Percentiles rank a stretch among this genome's conserved stretches.
Evolutionary conservation across 2,888 invertebrate species (phyloP).

Genomic region (Epicampocera succincta): DNA sequence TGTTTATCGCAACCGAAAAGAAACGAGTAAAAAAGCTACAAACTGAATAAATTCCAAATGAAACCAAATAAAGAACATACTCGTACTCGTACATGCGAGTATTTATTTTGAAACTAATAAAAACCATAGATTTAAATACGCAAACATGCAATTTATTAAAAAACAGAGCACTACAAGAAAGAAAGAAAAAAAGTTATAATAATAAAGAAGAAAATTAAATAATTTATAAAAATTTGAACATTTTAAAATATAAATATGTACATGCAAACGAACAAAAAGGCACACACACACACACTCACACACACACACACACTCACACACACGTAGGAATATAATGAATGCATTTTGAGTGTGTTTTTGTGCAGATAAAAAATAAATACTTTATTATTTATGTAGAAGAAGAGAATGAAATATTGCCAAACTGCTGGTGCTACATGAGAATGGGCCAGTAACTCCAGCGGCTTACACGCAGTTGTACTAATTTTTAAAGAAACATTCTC

Average conservation of each 20-base stretch:
- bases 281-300: constrained; percentile 19
- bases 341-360: constrained; percentile 10
- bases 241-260: constrained; percentile 53
- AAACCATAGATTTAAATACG: constrained; percentile 50
- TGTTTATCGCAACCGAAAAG: constrained; percentile 16
- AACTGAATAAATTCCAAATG: constrained; percentile 28
- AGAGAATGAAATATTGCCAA: constrained; percentile 33
- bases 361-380: constrained; percentile 41
- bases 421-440: constrained; percentile 6
- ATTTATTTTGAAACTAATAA: constrained; percentile 57
- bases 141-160: constrained; percentile 55
- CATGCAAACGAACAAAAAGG: neutral
- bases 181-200: neutral
- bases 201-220: constrained; percentile 39
- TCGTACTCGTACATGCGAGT: no score
- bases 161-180: constrained; percentile 17
- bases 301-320: constrained; percentile 10
- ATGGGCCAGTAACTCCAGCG: no score
- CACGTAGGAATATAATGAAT: neutral
- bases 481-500: no score
- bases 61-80: constrained; percentile 52
- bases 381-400: constrained; percentile 49
- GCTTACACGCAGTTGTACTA: no score
- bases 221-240: constrained; percentile 42
- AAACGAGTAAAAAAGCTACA: constrained; percentile 29